A percentile compares a stretch with the other conserved stretches of the same genome.
phyloP scores from a whole-genome alignment of 2,888 invertebrate species.

The Dascillus cervinus region DNA sequence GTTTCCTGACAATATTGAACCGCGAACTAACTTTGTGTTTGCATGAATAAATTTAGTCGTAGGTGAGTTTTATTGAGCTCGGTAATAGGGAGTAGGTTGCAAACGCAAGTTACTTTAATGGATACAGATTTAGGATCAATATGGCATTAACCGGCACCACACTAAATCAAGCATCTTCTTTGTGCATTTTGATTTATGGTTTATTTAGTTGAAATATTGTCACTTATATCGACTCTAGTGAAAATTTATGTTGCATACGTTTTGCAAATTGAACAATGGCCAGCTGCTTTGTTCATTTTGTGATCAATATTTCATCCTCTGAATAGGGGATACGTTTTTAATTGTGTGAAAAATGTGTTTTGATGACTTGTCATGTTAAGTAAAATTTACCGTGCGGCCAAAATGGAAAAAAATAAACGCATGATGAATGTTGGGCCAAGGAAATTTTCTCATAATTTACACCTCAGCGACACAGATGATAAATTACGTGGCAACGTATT shows the following conservation, averaged over 20 bases:
- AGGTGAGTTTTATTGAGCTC: constrained; percentile 9
- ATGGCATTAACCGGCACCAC: constrained; percentile 3
- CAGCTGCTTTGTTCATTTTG: constrained; percentile 2
- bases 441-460: too few relatives aligned
- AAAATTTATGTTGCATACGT: constrained; percentile 14
- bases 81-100: constrained; percentile 11
- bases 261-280: constrained; percentile 10
- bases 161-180: constrained; percentile 13
- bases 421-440: too few relatives aligned
- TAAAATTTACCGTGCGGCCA: constrained; percentile 5
- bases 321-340: constrained; percentile 4
- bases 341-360: constrained; percentile 3
- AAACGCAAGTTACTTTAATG: constrained; percentile 10
- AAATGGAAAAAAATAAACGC: background rate
- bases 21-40: constrained; percentile 2
- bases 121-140: constrained; percentile 8
- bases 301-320: constrained; percentile 5
- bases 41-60: constrained; percentile 7
- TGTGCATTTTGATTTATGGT: constrained; percentile 13
- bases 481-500: too few relatives aligned
- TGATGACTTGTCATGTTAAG: constrained; percentile 3
- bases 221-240: constrained; percentile 16
- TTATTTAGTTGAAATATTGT: constrained; percentile 14
- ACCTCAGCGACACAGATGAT: too few relatives aligned
- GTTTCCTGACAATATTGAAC: constrained; percentile 6